These are phyloP conservation scores for Tribolium madens DNA, from an alignment of 1,140 invertebrate genomes.

Conservation along the genomic window DNA sequence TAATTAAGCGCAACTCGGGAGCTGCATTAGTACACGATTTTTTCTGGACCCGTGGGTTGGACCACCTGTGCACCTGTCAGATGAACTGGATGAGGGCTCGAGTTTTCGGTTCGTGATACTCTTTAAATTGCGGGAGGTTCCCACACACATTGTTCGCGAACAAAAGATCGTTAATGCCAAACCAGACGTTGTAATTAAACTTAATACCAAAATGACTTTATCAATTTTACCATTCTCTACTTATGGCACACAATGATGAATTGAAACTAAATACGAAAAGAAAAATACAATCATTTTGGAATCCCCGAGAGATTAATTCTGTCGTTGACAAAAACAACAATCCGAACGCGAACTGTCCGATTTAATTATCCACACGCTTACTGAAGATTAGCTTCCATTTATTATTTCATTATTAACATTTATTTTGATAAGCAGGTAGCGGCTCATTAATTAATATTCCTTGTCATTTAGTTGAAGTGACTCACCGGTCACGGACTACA, in stretches of 20 bases:
- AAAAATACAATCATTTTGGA: too few relatives aligned
- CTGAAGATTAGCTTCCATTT: not conserved
- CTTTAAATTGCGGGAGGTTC: not conserved
- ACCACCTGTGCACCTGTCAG: constrained; percentile 23
- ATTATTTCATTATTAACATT: not conserved
- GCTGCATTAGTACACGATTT: not conserved
- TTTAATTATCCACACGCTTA: not conserved
- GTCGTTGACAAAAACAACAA: constrained; percentile 6
- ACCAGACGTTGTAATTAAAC: not conserved
- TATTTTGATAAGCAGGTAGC: constrained; percentile 22
- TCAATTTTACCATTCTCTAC: not conserved
- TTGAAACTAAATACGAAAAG: too few relatives aligned
- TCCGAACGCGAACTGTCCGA: not conserved
- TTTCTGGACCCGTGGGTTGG: constrained; percentile 2
- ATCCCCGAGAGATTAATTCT: too few relatives aligned
- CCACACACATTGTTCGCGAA: not conserved
- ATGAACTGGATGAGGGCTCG: not conserved
- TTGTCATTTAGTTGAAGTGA: not conserved
- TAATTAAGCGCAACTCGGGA: constrained; percentile 16
- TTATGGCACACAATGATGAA: too few relatives aligned
- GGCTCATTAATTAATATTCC: not conserved
- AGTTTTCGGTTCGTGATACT: not conserved
- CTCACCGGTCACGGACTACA: not conserved
- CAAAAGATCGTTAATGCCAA: not conserved
- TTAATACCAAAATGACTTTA: not conserved